Conservation (phyloP, 2,113 vertebrate species). For the Zosterops hypoxanthus region DNA sequence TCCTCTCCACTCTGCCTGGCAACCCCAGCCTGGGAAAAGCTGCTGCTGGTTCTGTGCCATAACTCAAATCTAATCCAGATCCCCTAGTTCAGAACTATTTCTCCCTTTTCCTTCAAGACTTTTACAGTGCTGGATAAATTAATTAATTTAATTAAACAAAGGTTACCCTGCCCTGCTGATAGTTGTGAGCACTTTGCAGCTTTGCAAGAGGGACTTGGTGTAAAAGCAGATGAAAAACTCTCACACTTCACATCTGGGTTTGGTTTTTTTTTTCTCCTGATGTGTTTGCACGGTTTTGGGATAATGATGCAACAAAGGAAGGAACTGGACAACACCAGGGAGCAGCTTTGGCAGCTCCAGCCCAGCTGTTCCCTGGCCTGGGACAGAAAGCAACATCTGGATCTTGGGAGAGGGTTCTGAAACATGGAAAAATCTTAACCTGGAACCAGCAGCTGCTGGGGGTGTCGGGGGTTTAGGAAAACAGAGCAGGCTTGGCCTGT, state of each 20-base stretch:
- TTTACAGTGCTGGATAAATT: background rate
- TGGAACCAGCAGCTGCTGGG: background rate
- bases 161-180: background rate
- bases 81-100: background rate
- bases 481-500: background rate
- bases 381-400: background rate
- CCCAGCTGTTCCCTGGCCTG: background rate
- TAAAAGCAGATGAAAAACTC: background rate
- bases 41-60: background rate
- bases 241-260: background rate
- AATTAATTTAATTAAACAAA: background rate
- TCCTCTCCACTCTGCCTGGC: background rate
- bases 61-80: background rate
- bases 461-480: background rate
- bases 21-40: background rate
- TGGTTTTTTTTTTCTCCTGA: background rate
- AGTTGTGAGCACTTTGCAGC: background rate
- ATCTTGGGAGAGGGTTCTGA: background rate
- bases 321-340: background rate
- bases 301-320: background rate
- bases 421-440: background rate
- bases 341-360: background rate
- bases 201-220: background rate
- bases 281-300: background rate
- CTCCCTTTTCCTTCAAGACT: background rate